Base-by-base conservation (phyloP, 2,888 invertebrate genomes). In the Steinernema scapterisci region DNA sequence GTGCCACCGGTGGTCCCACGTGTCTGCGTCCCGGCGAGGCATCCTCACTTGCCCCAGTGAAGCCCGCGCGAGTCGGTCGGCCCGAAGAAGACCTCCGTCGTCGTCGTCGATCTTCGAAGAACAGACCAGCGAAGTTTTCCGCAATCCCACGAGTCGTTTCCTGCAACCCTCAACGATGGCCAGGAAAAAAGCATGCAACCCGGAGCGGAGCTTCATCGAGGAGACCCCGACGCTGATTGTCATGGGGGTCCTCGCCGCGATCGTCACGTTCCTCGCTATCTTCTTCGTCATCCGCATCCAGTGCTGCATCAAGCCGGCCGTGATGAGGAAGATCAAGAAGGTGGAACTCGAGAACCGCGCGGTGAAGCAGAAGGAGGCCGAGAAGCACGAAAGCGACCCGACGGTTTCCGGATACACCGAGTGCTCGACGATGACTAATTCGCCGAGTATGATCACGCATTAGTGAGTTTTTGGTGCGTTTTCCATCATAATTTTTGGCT, bases 281-380 rank as follows among this genome's bases (percentile, higher is more conserved):
- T 54, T 54, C 54, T 54, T 54, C 21, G 5, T 54, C 54, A 54
- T 54, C 54, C 54, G 54, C 54, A 21, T 54, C 13, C 54, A 54
- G 23, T 54, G 16, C 13, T 54, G 54, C 54, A 13, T 54, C 3
- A 16, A 21, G 21, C 54, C 54, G 54, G 54, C 54, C 23, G 54
- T 54, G 21, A 16, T 54, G 54, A 2, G 54, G 5, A 54, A 54
- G 54, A 6, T 54, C 21, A 6, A 21, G 21, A 54, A 54, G 21
- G 54, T 54, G 54, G 54, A 54, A 13, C 54, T 54, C 19, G 11
- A 21, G 23, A 54, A 54, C 25, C 54, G 54, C 25, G 54, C 54
- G 5, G 11, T n/a, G 51, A 6, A 23, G 23, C 54, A 21, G 54
- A 25, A 25, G 13, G 54, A 25, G 54, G 54, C 48, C n/a, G 13